Percentiles rank a stretch among this genome's conserved stretches.
Conservation (phyloP, 1,140 invertebrate genomes). For the Caenorhabditis tropicalis region DNA sequence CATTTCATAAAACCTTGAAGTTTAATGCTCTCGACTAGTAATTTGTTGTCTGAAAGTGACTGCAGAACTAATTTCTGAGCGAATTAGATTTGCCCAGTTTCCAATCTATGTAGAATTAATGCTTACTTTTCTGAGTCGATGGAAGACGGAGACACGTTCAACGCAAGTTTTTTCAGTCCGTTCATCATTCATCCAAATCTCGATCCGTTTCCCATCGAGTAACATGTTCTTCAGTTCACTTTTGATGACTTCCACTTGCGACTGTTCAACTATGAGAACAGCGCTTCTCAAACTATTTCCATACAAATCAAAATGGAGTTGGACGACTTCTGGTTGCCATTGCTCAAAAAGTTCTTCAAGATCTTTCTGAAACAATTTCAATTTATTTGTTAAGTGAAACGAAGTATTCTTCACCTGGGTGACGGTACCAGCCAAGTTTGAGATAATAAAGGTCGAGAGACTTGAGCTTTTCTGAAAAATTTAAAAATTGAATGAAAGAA, state of each 20-base stretch:
- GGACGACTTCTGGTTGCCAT: neutral
- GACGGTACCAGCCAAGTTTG: neutral
- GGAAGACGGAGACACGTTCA: neutral
- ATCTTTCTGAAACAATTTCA: neutral
- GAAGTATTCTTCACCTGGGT: neutral
- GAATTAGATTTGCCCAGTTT: neutral
- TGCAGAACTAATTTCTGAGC: neutral
- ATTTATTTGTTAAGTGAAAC: too few species aligned
- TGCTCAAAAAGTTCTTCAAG: constrained; percentile 16
- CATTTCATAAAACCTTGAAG: too few species aligned
- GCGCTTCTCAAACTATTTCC: neutral
- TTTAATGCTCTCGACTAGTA: neutral
- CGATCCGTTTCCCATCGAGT: neutral
- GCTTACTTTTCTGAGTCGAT: constrained; percentile 6
- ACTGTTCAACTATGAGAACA: neutral
- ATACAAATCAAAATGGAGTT: neutral
- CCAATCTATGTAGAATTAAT: too few species aligned
- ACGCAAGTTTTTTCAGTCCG: neutral
- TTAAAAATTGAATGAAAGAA: too few species aligned
- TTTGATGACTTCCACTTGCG: neutral
- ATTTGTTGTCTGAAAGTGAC: too few species aligned
- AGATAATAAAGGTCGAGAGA: constrained; percentile 4
- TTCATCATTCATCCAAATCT: too few species aligned
- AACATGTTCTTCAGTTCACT: neutral
- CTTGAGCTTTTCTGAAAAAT: neutral